Evolutionary conservation across 2,797 vertebrate genomes (phyloP), one percentile per base, ranked within the genome.

Genomic region (Leptoclinus maculatus): DNA sequence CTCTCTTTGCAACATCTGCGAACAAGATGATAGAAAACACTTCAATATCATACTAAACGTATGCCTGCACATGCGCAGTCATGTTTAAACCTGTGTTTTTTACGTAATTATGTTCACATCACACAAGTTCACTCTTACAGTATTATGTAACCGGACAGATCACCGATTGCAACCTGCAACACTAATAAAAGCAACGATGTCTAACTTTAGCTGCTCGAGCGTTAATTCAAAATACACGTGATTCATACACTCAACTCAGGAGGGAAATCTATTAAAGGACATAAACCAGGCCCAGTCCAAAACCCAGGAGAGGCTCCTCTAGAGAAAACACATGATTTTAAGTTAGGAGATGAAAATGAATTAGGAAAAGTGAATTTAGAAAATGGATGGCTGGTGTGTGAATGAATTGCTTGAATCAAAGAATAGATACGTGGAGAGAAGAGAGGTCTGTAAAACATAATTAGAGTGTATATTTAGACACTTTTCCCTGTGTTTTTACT

Each of bases 241-340:
- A 32, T 32, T 11, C 17, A 49, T 7, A 45, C 1, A 13, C 41
- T 66, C 23, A 36, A 19, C 25, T 39, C 2, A 6, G 45, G 5
- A 53, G 9, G 9, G 1, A 29, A 32, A 38, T 59, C 2, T 3
- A 66, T 17, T 67, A 0, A 1, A 58, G 2, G 23, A 63, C n/a
- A 51, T 25, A 27, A 71, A 71, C 21, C 59, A 65, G 39, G 7
- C 11, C 3, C 47, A 59, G 25, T 8, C 17, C 17, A 38, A 53
- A 41, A 63, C 53, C 27, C 38, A 21, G 14, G 17, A 57, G 67
- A 53, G 29, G 60, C 43, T 67, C 25, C 34, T 32, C 54, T 66
- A 0, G 70, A 41, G 36, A 76, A 57, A 74, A 84, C 38, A 74
- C 59, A 82, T 32, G 17, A 71, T 17, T 32, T 67, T 45, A 21